Evolutionary conservation across 2,888 invertebrate species (phyloP).

Genomic region (Eupithecia tripunctaria): DNA sequence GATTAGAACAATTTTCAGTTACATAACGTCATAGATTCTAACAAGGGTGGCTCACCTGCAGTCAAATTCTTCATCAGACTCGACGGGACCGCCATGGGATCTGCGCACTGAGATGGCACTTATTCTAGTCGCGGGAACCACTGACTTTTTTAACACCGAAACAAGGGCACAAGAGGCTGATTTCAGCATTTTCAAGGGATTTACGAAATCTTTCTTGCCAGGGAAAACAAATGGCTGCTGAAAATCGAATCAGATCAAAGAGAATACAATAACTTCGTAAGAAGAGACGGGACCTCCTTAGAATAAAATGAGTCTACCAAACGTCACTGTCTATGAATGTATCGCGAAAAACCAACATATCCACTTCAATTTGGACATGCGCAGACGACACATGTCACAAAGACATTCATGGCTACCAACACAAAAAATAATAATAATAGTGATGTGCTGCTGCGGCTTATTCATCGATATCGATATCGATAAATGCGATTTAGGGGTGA

Average conservation of each 20-base stretch:
- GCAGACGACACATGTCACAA: too few species aligned
- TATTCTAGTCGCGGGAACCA: conserved; percentile 67
- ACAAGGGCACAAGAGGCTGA: conserved; percentile 73
- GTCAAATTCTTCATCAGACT: conserved; percentile 95
- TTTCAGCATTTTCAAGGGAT: conserved; percentile 76
- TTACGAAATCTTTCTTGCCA: conserved; percentile 64
- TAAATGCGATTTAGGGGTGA: too few species aligned
- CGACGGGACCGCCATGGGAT: conserved; percentile 82
- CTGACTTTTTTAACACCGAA: conserved; percentile 72
- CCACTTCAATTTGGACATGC: too few species aligned
- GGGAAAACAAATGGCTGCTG: conserved; percentile 77
- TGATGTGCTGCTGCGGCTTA: too few species aligned
- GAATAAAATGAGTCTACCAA: too few species aligned
- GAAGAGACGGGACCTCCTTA: too few species aligned
- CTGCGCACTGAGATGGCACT: conserved; percentile 66
- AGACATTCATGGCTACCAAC: too few species aligned
- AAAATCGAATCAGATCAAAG: not conserved
- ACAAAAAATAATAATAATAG: too few species aligned
- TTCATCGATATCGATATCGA: too few species aligned
- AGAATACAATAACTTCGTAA: too few species aligned
- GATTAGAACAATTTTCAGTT: conserved; percentile 64
- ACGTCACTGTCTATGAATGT: too few species aligned
- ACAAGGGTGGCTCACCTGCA: conserved; percentile 78
- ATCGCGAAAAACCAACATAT: too few species aligned
- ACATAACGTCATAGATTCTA: conserved; percentile 78